Conservation (phyloP, 2,797 vertebrate genomes). For the Halcyon leucocephala region DNA sequence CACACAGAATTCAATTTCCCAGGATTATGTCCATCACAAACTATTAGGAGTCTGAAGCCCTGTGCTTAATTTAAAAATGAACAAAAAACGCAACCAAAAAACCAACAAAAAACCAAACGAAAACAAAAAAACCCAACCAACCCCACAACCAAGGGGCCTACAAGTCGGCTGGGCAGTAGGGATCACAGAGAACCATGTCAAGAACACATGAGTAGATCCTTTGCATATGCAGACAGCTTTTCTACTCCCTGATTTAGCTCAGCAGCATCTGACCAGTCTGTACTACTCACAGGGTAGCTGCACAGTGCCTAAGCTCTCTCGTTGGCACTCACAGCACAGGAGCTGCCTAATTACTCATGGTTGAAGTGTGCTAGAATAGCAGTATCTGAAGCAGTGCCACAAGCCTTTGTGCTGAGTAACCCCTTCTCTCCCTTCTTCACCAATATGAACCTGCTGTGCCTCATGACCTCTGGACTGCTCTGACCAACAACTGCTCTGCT, state of each 20-base stretch:
- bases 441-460: not conserved
- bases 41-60: not conserved
- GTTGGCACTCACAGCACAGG: not conserved
- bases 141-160: not conserved
- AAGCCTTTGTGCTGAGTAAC: not conserved
- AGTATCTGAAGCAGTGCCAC: not conserved
- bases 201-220: not conserved
- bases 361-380: not conserved
- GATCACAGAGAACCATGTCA: not conserved
- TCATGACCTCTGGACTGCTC: not conserved
- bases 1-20: not conserved
- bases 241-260: not conserved
- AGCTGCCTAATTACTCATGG: not conserved
- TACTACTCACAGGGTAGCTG: not conserved
- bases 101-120: not conserved
- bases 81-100: not conserved
- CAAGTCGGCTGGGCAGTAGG: not conserved
- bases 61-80: not conserved
- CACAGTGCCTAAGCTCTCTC: not conserved
- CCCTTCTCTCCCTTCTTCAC: not conserved
- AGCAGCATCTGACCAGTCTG: not conserved
- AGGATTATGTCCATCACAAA: not conserved
- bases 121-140: not conserved
- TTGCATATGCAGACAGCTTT: not conserved
- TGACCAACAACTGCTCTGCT: not conserved